phyloP scores from a whole-genome alignment of 2,113 vertebrate species.

The Vidua macroura region DNA sequence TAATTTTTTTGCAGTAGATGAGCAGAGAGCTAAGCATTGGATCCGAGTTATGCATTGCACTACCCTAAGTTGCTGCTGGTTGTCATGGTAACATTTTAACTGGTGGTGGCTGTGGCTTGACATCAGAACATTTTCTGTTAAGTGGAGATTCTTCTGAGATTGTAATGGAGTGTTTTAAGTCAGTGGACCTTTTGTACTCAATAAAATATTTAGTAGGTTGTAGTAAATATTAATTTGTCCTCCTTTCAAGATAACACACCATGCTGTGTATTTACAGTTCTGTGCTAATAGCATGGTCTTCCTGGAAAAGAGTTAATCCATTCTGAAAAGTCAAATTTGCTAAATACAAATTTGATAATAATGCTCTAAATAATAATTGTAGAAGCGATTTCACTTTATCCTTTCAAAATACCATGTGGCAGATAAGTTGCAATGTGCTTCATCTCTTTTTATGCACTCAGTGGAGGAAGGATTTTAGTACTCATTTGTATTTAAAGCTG shows the following conservation, averaged over 20 bases:
- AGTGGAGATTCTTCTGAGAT: neutral
- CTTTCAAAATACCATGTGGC: neutral
- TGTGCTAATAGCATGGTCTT: neutral
- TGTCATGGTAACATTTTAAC: conserved; percentile 53
- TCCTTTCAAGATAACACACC: conserved; percentile 23
- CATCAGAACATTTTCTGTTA: neutral
- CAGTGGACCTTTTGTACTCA: conserved; percentile 4
- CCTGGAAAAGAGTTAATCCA: neutral
- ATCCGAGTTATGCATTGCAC: neutral
- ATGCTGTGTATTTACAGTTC: neutral
- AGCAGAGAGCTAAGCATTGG: neutral
- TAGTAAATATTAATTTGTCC: conserved; percentile 48
- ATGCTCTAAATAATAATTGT: neutral
- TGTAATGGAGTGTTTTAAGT: conserved; percentile 27
- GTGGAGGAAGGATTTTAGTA: neutral
- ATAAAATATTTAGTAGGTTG: conserved; percentile 50
- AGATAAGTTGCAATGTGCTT: neutral
- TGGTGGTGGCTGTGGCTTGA: conserved; percentile 30
- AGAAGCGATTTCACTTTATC: neutral
- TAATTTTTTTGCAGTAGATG: neutral
- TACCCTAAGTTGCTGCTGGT: conserved; percentile 8
- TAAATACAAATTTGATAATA: conserved; percentile 1
- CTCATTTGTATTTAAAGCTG: neutral
- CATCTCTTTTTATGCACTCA: neutral
- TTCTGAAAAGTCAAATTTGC: neutral